Evolutionary conservation across 2,888 invertebrate species (phyloP).

Genomic region (Melinaea marsaeus): DNA sequence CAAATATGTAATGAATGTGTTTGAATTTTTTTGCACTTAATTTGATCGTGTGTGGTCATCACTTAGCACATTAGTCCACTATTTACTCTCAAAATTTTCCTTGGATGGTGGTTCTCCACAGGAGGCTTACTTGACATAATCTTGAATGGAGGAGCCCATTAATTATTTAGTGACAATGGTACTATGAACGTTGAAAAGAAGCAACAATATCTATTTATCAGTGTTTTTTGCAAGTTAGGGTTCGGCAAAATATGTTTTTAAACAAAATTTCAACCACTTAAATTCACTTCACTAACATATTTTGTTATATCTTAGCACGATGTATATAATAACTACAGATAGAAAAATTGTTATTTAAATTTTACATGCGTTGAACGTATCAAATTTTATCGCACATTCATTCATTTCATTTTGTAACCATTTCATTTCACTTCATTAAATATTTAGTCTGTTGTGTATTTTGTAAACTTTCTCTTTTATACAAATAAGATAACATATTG

Average conservation of each 20-base stretch:
- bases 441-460: too few species aligned
- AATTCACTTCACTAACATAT: background rate
- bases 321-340: too few species aligned
- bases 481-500: background rate
- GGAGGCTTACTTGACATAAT: constrained; percentile 59
- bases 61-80: constrained; percentile 30
- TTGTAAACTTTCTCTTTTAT: background rate
- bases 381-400: too few species aligned
- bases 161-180: constrained; percentile 57
- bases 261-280: background rate
- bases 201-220: constrained; percentile 26
- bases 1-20: too few species aligned
- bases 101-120: constrained; percentile 48
- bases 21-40: constrained; percentile 5
- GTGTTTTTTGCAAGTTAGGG: constrained; percentile 19
- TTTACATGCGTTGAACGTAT: too few species aligned
- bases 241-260: constrained; percentile 12
- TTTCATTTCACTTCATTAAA: too few species aligned
- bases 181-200: constrained; percentile 52
- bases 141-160: constrained; percentile 52
- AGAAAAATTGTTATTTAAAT: too few species aligned
- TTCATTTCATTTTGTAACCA: too few species aligned
- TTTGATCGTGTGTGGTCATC: constrained; percentile 33
- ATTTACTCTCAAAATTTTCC: constrained; percentile 53
- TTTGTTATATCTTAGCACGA: background rate